Evolutionary conservation across 2,113 vertebrate genomes (phyloP), one percentile per base, ranked within the genome.

Genomic region (Albula glossodonta): DNA sequence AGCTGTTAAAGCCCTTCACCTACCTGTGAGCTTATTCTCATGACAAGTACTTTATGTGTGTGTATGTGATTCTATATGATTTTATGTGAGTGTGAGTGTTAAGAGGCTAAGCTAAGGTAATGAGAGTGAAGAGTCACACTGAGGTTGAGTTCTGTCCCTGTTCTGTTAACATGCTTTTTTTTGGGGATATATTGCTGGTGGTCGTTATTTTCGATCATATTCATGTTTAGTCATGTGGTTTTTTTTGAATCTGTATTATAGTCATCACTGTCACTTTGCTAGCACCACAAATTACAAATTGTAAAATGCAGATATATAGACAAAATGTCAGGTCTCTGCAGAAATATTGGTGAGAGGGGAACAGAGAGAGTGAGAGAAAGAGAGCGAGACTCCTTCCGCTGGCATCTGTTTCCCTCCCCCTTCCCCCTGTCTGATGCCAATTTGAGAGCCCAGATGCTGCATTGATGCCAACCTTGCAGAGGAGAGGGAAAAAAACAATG

Each of bases 311-410:
- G 70, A 22, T 74, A 8, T 22, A 74, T 74, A n/a, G n/a, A 74
- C 31, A 74, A 74, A 74, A n/a, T 74, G n/a, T 74, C n/a, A n/a
- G 7, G 70, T 2, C n/a, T 74, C 70, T 8, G 31, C 2, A 31
- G n/a, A n/a, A 74, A 31, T 25, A 74, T 31, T 2, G 70, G 70
- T 10, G 70, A 84, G 88, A 82, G 87, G 19, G 86, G 78, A 4
- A 86, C 88, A 83, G 87, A 88, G 88, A 88, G 83, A 86, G 83
- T 87, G 84, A 84, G 85, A 88, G 88, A 88, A 90, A 86, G 87
- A 89, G 88, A 87, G 83, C 86, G 86, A 89, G 70, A 22, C 70
- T 31, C 6, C 70, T n/a, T 74, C 70, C 70, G 3, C 31, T 74
- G 70, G 70, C 70, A 74, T 74, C 70, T 74, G 70, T 74, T 74